A percentile compares a stretch with the other conserved stretches of the same genome.
Evolutionary conservation across 2,888 invertebrate genomes (phyloP).

Genomic region (Oligia fasciuncula): DNA sequence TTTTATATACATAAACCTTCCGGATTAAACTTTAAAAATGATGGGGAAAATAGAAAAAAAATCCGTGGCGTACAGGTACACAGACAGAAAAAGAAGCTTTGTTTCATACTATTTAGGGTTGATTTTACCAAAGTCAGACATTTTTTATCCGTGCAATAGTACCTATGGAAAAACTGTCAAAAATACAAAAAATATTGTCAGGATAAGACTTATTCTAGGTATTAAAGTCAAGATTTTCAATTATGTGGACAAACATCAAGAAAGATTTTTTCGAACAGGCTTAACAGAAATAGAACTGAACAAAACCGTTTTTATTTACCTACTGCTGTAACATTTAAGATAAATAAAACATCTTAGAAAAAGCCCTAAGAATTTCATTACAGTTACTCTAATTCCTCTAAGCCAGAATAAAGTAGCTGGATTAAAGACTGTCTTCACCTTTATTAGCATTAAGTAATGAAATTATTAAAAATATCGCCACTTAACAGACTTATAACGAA

Average conservation of each 20-base stretch:
- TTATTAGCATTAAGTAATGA: constrained; percentile 39
- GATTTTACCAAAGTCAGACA: too few relatives aligned
- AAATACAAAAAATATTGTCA: too few relatives aligned
- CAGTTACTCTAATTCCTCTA: constrained; percentile 22
- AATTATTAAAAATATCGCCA: constrained; percentile 44
- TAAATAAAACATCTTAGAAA: not conserved
- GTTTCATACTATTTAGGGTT: not conserved
- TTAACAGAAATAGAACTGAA: not conserved
- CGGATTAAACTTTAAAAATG: not conserved
- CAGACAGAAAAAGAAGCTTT: not conserved
- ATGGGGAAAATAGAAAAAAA: not conserved
- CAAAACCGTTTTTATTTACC: not conserved
- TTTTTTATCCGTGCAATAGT: too few relatives aligned
- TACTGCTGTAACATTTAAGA: not conserved
- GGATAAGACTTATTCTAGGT: too few relatives aligned
- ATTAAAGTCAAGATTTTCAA: not conserved
- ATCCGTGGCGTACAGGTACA: too few relatives aligned
- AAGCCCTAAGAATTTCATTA: constrained; percentile 12
- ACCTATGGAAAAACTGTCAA: too few relatives aligned
- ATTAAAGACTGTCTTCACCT: constrained; percentile 22
- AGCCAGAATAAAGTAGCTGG: constrained; percentile 26
- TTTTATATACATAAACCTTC: not conserved
- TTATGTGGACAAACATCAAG: not conserved
- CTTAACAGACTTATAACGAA: constrained; percentile 51
- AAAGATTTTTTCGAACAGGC: not conserved